Base-by-base conservation (phyloP, 2,113 vertebrate species). In the Syngnathus typhle region DNA sequence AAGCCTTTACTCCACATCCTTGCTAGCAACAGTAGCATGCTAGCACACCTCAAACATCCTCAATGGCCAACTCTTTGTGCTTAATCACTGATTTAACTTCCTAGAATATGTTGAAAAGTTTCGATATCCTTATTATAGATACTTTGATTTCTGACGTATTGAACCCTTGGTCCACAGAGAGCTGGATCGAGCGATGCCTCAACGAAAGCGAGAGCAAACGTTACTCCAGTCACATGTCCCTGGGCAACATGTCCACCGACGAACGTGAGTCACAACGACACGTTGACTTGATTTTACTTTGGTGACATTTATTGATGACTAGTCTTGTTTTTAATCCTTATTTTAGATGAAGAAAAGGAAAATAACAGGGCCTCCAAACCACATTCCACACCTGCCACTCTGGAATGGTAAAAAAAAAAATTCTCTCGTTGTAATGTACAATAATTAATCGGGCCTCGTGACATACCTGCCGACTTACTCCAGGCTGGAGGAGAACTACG, bases 171-270 rank as follows among this genome's bases (percentile, higher is more conserved):
- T 88, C 36, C 10, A 1, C 49, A 99, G 97, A 99, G 93, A 99
- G 96, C 85, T 99, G 97, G 97, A 99, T 99, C 91, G 97, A 99
- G 90, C 92, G 96, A 89, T 99, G 97, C 89, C 95, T 99, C 90
- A 99, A 89, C 70, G 97, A 99, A 91, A 98, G 95, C 79, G 97
- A 99, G 92, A 96, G 92, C 88, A 98, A 98, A 80, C 92, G 95
- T 56, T 98, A 95, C 82, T 95, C 96, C 86, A 98, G 93, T 77
- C 96, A 99, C 88, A 93, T 95, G 49, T 96, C 97, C 84, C 89
- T 99, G 91, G 96, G 95, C 82, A 97, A 95, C 80, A 94, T 95
- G 91, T 98, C 96, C 91, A 98, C 95, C 21, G 96, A 99, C 70
- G 97, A 99, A 93, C 96, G 97, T 99, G 94, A 98, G 97, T 91